Percentiles rank a stretch among this genome's conserved stretches.
Evolutionary conservation across 2,888 invertebrate species (phyloP).

Genomic region (Heteropelma amictum): DNA sequence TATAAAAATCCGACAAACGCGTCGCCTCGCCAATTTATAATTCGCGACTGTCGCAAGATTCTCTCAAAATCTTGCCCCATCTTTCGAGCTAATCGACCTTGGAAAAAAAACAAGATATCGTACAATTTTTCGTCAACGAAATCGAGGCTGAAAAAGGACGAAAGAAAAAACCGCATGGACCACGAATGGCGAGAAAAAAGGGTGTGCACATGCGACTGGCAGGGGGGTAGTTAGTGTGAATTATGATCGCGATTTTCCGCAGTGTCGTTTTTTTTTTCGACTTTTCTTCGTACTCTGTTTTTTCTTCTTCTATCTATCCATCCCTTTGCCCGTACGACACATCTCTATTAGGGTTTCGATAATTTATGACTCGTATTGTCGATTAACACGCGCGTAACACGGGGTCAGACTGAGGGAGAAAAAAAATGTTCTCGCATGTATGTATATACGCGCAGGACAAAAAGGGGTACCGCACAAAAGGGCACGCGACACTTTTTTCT

Average conservation of each 20-base stretch:
- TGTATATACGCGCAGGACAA: conserved; percentile 54
- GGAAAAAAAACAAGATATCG: no score
- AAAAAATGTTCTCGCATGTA: no score
- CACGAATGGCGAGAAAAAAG: conserved; percentile 46
- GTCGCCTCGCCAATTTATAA: no score
- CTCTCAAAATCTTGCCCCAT: no score
- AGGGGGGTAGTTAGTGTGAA: conserved; percentile 68
- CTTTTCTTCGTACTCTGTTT: conserved; percentile 16
- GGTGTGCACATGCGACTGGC: conserved; percentile 66
- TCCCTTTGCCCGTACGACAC: conserved; percentile 51
- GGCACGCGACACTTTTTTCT: conserved; percentile 71
- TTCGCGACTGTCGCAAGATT: no score
- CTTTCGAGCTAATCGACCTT: no score
- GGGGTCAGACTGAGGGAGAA: conserved; percentile 58
- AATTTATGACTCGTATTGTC: conserved; percentile 77
- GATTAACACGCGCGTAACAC: conserved; percentile 75
- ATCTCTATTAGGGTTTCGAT: conserved; percentile 76
- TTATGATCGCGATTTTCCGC: conserved; percentile 72
- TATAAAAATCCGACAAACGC: no score
- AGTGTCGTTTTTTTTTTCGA: conserved; percentile 40
- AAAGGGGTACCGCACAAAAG: conserved; percentile 73
- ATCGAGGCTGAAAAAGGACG: background rate
- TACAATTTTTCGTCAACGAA: no score
- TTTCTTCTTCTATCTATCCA: conserved; percentile 43
- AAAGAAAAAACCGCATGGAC: conserved; percentile 26